phyloP scores from a whole-genome alignment of 2,888 invertebrate genomes.

The Thumatha senex region DNA sequence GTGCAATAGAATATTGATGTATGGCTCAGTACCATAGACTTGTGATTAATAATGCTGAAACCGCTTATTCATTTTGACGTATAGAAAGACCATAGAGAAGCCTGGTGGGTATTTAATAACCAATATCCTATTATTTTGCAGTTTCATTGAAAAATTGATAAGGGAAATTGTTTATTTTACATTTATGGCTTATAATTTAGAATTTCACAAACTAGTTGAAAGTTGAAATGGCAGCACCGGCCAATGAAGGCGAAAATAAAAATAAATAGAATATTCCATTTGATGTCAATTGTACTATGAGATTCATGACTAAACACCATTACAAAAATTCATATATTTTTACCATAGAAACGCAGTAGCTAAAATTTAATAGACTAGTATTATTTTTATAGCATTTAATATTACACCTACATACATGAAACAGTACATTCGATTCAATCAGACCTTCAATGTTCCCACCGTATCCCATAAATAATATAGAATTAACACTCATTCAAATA shows the following conservation, averaged over 20 bases:
- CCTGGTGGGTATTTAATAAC: neutral
- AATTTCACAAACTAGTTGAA: too few species aligned
- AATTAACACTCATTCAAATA: constrained; percentile 37
- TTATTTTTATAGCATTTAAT: constrained; percentile 11
- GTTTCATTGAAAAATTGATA: neutral
- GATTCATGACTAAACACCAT: too few species aligned
- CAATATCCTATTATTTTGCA: constrained; percentile 1
- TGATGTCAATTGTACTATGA: too few species aligned
- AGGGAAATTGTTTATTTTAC: neutral
- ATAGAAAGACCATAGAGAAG: constrained; percentile 1
- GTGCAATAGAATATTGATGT: constrained; percentile 38
- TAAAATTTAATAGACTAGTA: neutral
- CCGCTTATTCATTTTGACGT: constrained; percentile 1
- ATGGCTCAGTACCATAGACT: constrained; percentile 18
- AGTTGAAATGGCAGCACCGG: too few species aligned
- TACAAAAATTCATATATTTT: too few species aligned
- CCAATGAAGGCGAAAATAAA: too few species aligned
- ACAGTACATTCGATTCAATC: constrained; percentile 14
- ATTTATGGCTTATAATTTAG: too few species aligned
- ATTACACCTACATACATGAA: constrained; percentile 3
- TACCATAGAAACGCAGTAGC: too few species aligned
- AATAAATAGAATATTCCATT: too few species aligned
- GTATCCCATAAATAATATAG: constrained; percentile 33
- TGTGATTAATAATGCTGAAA: constrained; percentile 25
- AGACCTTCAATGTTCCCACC: constrained; percentile 29